These are phyloP conservation scores for Thymelicus sylvestris DNA, from an alignment of 2,888 invertebrate genomes.

Conservation along the genomic window DNA sequence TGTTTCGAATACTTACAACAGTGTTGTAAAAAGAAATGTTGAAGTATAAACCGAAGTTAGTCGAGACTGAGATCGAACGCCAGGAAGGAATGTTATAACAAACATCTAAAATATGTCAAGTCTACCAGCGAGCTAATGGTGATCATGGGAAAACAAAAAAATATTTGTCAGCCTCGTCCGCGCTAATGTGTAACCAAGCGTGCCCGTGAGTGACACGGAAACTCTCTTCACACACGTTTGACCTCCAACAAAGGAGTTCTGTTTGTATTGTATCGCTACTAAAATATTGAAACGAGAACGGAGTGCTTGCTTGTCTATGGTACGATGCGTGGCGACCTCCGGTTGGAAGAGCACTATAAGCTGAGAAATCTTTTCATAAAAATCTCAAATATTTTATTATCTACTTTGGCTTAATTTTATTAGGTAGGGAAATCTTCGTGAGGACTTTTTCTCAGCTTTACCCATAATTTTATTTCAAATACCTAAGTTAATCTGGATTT, in stretches of 20 bases:
- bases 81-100: constrained; percentile 57
- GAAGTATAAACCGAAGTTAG: constrained; percentile 17
- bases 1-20: constrained; percentile 15
- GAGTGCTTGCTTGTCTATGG: constrained; percentile 70
- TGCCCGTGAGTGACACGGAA: constrained; percentile 76
- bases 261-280: constrained; percentile 81
- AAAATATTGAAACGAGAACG: constrained; percentile 80
- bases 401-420: too few relatives aligned
- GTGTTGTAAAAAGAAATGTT: constrained; percentile 19
- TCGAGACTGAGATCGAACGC: constrained; percentile 16
- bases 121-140: constrained; percentile 62
- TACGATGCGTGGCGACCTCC: constrained; percentile 56
- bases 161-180: constrained; percentile 73
- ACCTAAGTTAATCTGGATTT: too few relatives aligned
- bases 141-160: constrained; percentile 80
- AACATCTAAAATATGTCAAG: constrained; percentile 65
- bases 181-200: constrained; percentile 79
- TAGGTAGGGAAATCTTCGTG: too few relatives aligned
- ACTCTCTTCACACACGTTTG: constrained; percentile 82
- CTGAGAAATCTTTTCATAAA: constrained; percentile 39
- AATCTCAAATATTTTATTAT: neutral
- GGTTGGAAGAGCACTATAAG: constrained; percentile 51
- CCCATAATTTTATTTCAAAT: too few relatives aligned
- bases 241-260: constrained; percentile 81
- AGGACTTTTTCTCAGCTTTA: too few relatives aligned